Evolutionary conservation across 2,113 vertebrate species (phyloP).

Genomic region (Scopus umbretta): DNA sequence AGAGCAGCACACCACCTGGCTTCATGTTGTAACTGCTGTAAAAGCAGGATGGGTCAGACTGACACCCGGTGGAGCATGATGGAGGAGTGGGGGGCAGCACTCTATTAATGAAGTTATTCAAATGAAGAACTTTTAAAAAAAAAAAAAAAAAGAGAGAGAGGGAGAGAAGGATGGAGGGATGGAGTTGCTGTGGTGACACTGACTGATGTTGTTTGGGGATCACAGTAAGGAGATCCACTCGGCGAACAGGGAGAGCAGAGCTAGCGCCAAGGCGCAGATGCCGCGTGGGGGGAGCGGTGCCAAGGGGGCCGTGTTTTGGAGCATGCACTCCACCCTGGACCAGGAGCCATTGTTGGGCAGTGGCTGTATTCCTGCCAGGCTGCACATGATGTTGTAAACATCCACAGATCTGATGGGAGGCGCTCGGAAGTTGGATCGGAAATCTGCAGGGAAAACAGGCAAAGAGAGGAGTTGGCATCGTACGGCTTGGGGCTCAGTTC

Average conservation of each 20-base stretch:
- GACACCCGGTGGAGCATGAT: neutral
- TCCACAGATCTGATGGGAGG: conserved; percentile 87
- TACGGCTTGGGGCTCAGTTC: neutral
- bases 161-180: neutral
- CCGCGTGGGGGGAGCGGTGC: neutral
- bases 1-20: neutral
- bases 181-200: conserved; percentile 5
- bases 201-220: neutral
- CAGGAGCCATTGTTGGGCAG: conserved; percentile 96
- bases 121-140: neutral
- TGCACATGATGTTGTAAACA: conserved; percentile 92
- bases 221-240: neutral
- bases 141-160: neutral
- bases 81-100: neutral
- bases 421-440: conserved; percentile 80
- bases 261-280: conserved; percentile 28
- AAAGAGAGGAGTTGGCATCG: neutral
- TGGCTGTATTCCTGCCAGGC: conserved; percentile 75
- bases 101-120: conserved; percentile 55
- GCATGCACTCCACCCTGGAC: conserved; percentile 84
- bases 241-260: conserved; percentile 20
- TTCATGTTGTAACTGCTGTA: neutral
- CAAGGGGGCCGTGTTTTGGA: conserved; percentile 54
- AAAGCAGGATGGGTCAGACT: neutral
- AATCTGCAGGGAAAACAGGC: conserved; percentile 74